Evolutionary conservation across 2,797 vertebrate genomes (phyloP).

Genomic region (Adrianichthys oophorus): DNA sequence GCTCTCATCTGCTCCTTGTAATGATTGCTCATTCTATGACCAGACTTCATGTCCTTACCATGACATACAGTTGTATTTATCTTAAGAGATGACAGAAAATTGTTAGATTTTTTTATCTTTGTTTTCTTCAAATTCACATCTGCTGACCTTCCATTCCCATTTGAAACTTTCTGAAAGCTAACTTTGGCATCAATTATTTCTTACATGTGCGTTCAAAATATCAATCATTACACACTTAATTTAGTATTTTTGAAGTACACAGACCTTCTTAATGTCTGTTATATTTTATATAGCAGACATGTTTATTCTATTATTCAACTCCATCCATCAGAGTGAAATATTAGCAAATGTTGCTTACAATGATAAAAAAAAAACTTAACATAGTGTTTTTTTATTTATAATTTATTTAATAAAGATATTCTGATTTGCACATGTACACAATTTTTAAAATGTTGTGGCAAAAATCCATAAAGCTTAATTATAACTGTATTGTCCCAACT

Average conservation of each 20-base stretch:
- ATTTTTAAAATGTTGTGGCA: too few relatives aligned
- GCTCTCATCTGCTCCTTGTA: conserved; percentile 36
- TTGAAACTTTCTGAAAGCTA: conserved; percentile 10
- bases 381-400: too few relatives aligned
- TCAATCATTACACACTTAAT: conserved; percentile 14
- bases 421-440: too few relatives aligned
- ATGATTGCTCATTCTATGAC: conserved; percentile 59
- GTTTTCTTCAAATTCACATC: conserved; percentile 35
- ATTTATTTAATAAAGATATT: too few relatives aligned
- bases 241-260: conserved; percentile 1
- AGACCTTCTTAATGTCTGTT: not conserved
- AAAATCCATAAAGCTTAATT: too few relatives aligned
- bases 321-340: not conserved
- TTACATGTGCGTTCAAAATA: conserved; percentile 7
- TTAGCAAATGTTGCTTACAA: too few relatives aligned
- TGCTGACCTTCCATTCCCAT: conserved; percentile 7
- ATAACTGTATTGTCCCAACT: too few relatives aligned
- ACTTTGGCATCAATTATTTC: conserved; percentile 1
- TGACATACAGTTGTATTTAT: conserved; percentile 36
- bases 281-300: not conserved
- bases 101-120: conserved; percentile 28
- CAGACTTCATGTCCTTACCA: conserved; percentile 31
- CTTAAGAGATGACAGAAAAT: conserved; percentile 41
- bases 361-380: too few relatives aligned
- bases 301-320: too few relatives aligned